Percentiles rank a stretch among this genome's conserved stretches.
Conservation (phyloP, 2,888 invertebrate genomes). For the Dorcus hopei region DNA sequence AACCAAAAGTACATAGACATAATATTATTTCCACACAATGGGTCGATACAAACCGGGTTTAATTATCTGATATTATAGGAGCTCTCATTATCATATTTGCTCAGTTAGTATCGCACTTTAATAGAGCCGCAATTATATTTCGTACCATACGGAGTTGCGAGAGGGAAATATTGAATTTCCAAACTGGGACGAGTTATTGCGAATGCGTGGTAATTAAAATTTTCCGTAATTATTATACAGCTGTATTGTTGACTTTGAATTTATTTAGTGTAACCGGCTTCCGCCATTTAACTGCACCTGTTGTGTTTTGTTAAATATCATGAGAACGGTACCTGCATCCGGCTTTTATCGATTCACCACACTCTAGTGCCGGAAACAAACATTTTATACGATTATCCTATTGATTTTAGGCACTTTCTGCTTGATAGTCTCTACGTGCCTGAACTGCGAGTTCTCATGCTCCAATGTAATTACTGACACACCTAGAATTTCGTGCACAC, state of each 20-base stretch:
- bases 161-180: too few species aligned
- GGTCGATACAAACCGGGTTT: too few species aligned
- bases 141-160: too few species aligned
- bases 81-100: too few species aligned
- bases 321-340: conserved; percentile 16
- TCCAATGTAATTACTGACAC: not conserved
- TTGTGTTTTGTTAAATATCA: conserved; percentile 13
- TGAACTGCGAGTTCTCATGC: not conserved
- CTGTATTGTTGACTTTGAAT: conserved; percentile 2
- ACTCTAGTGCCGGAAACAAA: conserved; percentile 8
- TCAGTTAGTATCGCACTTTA: too few species aligned
- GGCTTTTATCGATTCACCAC: conserved; percentile 10
- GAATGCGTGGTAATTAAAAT: conserved; percentile 7
- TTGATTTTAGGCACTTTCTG: too few species aligned
- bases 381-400: not conserved
- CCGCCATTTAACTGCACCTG: conserved; percentile 9
- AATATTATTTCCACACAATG: too few species aligned
- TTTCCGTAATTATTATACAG: conserved; percentile 6
- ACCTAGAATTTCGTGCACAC: not conserved
- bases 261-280: not conserved
- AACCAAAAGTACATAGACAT: too few species aligned
- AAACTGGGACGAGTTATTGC: not conserved
- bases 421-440: not conserved
- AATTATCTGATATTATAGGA: too few species aligned
- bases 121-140: too few species aligned